phyloP scores from a whole-genome alignment of 2,113 vertebrate species.

The Phylloscopus trochiloides region DNA sequence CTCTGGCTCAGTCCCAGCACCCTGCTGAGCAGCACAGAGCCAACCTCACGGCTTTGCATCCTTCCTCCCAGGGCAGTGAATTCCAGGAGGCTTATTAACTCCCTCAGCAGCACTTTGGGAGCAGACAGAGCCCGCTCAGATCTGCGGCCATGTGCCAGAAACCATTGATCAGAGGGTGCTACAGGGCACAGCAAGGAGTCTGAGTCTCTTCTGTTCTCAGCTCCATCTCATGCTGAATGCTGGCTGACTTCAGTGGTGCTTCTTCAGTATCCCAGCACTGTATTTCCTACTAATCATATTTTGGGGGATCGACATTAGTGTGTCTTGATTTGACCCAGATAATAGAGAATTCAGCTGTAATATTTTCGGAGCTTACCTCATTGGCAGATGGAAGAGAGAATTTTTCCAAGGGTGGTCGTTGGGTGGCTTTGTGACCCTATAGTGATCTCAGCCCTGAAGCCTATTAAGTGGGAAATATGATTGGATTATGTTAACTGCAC shows the following conservation, averaged over 20 bases:
- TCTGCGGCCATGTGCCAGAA: not conserved
- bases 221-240: not conserved
- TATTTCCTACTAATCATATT: not conserved
- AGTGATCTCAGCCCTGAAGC: not conserved
- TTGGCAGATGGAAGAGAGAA: not conserved
- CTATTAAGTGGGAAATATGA: not conserved
- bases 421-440: not conserved
- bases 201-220: not conserved
- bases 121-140: not conserved
- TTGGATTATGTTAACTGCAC: not conserved
- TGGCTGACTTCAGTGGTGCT: not conserved
- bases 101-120: not conserved
- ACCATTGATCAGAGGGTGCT: not conserved
- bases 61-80: not conserved
- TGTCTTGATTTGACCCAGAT: not conserved
- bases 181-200: not conserved
- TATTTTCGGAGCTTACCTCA: not conserved
- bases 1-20: not conserved
- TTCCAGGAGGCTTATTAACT: slow-evolving; percentile 49
- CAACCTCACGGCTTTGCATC: not conserved
- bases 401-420: not conserved
- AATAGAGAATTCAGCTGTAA: not conserved
- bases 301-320: not conserved
- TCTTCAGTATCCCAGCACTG: not conserved
- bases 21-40: not conserved